These are phyloP conservation scores for Willisornis vidua DNA, from an alignment of 2,113 vertebrate species.

Conservation along the genomic window DNA sequence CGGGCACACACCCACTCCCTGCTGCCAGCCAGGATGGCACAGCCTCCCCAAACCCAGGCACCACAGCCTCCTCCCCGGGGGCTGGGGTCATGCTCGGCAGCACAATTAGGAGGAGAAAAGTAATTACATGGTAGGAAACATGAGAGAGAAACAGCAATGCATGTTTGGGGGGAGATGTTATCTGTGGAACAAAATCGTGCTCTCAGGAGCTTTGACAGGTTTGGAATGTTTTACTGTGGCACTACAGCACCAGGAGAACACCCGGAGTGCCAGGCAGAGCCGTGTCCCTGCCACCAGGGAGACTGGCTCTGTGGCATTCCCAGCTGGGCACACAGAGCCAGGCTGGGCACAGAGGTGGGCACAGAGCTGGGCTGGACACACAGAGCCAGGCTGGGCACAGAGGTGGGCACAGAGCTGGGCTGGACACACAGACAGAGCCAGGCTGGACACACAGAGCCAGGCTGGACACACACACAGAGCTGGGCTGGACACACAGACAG, in stretches of 20 bases:
- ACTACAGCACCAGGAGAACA: not conserved
- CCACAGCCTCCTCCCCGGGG: not conserved
- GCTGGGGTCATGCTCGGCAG: not conserved
- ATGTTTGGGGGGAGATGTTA: not conserved
- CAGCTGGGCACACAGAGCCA: no score
- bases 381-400: no score
- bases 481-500: no score
- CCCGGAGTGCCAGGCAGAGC: not conserved
- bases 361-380: no score
- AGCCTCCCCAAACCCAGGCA: not conserved
- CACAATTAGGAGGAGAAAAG: not conserved
- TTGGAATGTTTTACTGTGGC: not conserved
- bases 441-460: no score
- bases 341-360: not conserved
- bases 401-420: no score
- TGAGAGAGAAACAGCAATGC: not conserved
- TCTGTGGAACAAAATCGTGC: not conserved
- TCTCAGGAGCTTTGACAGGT: not conserved
- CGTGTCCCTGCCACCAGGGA: not conserved
- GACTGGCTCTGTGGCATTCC: not conserved
- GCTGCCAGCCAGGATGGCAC: fast-evolving
- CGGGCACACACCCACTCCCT: fast-evolving
- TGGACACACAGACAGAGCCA: no score
- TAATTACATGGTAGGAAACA: not conserved
- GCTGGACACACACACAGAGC: no score